Evolutionary conservation across 2,888 invertebrate species (phyloP).

Genomic region (Pachymerium ferrugineum): DNA sequence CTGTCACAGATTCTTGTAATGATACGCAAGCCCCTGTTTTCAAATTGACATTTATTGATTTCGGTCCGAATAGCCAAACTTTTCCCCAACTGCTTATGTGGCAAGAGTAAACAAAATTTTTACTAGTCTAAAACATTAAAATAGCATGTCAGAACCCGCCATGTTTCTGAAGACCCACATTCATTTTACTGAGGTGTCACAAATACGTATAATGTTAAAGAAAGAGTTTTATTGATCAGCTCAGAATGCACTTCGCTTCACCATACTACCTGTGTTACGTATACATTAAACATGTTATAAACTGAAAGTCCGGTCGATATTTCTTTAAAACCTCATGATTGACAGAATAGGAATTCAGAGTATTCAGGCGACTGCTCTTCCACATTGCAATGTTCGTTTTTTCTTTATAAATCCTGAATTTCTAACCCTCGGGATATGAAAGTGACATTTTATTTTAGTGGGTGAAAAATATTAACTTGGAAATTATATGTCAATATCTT

Average conservation of each 20-base stretch:
- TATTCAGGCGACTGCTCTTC: neutral
- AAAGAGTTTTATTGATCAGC: neutral
- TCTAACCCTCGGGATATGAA: neutral
- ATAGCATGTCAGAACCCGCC: no score
- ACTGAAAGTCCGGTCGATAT: neutral
- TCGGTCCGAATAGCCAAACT: no score
- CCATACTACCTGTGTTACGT: neutral
- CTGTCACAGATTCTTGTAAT: neutral
- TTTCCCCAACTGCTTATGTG: no score
- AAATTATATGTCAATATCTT: no score
- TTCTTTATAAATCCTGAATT: neutral
- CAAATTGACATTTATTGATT: no score
- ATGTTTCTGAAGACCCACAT: no score
- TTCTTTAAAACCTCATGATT: neutral
- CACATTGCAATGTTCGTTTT: neutral
- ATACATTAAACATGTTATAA: conserved; percentile 4
- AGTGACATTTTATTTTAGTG: no score
- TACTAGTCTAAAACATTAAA: no score
- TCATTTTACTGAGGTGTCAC: no score
- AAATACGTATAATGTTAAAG: neutral
- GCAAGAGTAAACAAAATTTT: neutral
- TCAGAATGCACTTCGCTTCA: neutral
- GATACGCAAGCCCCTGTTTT: neutral
- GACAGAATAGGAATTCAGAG: neutral
- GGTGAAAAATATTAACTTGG: no score